Evolutionary conservation across 30 jellyfish, hydroid and myxozoan genomes (phyloP).

Genomic region (Turritopsis rubra): DNA sequence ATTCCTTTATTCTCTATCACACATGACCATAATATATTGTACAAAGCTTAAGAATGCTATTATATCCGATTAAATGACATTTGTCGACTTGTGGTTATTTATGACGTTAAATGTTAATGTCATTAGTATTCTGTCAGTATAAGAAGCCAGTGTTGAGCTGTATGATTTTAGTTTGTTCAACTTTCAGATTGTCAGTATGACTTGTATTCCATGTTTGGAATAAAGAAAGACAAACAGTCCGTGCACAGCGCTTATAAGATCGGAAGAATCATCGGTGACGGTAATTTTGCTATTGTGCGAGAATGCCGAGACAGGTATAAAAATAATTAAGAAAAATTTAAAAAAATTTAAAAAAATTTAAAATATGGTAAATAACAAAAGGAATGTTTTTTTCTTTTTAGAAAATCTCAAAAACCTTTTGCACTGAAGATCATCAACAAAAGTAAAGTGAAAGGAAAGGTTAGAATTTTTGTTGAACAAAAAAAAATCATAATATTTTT

Average conservation of each 20-base stretch:
- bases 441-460: constrained; percentile 95
- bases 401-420: constrained; percentile 64
- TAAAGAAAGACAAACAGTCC: constrained; percentile 80
- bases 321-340: too few species aligned
- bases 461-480: background rate
- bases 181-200: constrained; percentile 43
- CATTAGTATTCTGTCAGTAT: background rate
- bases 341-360: too few species aligned
- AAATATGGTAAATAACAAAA: too few species aligned
- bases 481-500: background rate
- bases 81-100: background rate
- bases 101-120: background rate
- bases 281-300: constrained; percentile 93
- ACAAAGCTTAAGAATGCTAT: background rate
- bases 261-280: constrained; percentile 96
- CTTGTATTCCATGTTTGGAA: constrained; percentile 50
- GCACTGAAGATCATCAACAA: constrained; percentile 93
- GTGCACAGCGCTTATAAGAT: constrained; percentile 84
- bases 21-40: too few species aligned
- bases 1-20: background rate
- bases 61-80: background rate
- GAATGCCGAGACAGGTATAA: constrained; percentile 85
- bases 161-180: background rate
- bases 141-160: background rate
- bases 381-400: constrained; percentile 25